phyloP scores from a whole-genome alignment of 1,140 invertebrate species.

The Drosophila sproati region DNA sequence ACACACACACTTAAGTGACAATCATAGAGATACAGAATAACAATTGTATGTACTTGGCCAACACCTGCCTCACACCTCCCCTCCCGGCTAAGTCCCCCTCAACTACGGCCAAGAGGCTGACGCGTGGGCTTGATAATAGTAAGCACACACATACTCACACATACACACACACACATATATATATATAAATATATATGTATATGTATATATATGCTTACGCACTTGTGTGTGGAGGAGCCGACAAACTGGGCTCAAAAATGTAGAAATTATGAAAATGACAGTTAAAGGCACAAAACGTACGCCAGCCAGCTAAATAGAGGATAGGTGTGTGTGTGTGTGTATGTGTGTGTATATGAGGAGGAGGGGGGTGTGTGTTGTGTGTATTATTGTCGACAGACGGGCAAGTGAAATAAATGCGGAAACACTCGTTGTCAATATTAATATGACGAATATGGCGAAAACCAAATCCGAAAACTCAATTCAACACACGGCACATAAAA shows the following conservation, averaged over 20 bases:
- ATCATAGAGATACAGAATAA: slow-evolving; percentile 2
- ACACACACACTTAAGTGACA: background rate
- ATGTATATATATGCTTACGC: background rate
- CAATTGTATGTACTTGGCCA: slow-evolving; percentile 44
- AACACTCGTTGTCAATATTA: slow-evolving; percentile 82
- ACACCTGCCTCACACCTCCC: slow-evolving; percentile 15
- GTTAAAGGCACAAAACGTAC: slow-evolving; percentile 75
- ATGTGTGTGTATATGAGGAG: background rate
- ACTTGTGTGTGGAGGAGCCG: background rate
- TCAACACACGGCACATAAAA: slow-evolving; percentile 79
- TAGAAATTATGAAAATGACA: slow-evolving; percentile 82
- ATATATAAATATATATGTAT: too few species aligned
- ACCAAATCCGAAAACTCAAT: slow-evolving; percentile 80
- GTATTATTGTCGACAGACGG: slow-evolving; percentile 43
- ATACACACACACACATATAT: slow-evolving; percentile 2
- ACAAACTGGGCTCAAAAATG: slow-evolving; percentile 60
- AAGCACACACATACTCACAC: slow-evolving; percentile 42
- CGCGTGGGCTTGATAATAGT: slow-evolving; percentile 76
- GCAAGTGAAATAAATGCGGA: slow-evolving; percentile 77
- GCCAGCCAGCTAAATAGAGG: background rate
- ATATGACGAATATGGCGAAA: slow-evolving; percentile 81
- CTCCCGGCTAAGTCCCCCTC: too few species aligned
- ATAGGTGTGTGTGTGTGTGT: too few species aligned
- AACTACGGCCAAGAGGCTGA: slow-evolving; percentile 19
- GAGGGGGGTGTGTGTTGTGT: slow-evolving; percentile 2